phyloP scores from a whole-genome alignment of 2,113 vertebrate species.

The Spea multiplicata region DNA sequence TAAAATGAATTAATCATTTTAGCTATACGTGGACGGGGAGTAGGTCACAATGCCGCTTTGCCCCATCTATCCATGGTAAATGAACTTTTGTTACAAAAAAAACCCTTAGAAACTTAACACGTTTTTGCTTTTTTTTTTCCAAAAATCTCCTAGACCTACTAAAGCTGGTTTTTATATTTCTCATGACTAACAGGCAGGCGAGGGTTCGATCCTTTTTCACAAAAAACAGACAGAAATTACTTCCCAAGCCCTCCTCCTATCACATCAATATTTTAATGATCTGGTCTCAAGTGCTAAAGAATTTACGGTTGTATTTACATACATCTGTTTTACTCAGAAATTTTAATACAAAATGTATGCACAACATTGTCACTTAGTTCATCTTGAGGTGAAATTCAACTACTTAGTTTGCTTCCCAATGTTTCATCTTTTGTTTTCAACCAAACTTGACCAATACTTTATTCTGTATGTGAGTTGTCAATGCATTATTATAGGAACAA shows the following conservation, averaged over 20 bases:
- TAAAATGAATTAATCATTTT: too few species aligned
- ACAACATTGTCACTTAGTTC: not conserved
- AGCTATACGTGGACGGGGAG: too few species aligned
- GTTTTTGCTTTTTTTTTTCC: too few species aligned
- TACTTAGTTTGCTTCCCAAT: not conserved
- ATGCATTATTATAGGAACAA: too few species aligned
- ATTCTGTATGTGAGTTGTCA: not conserved
- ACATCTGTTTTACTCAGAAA: not conserved
- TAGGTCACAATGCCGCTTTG: too few species aligned
- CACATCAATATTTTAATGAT: not conserved
- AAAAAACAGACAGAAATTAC: not conserved
- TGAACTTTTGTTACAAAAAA: too few species aligned
- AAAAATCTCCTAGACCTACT: too few species aligned
- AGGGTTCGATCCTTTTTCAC: slow-evolving; percentile 1
- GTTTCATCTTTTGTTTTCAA: not conserved
- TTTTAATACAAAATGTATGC: not conserved
- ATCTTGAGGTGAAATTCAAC: not conserved
- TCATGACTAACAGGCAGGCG: not conserved
- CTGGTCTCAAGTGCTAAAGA: not conserved
- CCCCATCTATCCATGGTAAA: too few species aligned
- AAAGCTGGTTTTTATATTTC: not conserved
- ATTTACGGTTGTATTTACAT: not conserved
- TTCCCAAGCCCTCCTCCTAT: not conserved
- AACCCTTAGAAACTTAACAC: too few species aligned
- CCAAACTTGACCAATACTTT: not conserved